Conservation (phyloP, 37 sponge, comb jelly and placozoan genomes). For the Hexactinellida sp. region DNA sequence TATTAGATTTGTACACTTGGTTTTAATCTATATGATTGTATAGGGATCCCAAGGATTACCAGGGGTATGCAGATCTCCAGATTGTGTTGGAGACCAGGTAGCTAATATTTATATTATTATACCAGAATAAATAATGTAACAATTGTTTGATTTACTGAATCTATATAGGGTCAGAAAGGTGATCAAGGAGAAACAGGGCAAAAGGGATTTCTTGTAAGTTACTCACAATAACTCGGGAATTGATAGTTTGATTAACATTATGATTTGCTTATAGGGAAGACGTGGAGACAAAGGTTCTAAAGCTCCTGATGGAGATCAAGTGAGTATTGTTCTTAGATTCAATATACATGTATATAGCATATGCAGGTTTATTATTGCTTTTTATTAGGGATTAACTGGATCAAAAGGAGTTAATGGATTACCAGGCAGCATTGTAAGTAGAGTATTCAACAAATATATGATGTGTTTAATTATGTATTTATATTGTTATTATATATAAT, state of each 20-base stretch:
- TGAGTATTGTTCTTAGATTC: neutral
- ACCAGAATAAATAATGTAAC: neutral
- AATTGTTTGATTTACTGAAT: too few species aligned
- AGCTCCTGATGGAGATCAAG: neutral
- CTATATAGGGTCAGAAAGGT: neutral
- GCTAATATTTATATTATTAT: neutral
- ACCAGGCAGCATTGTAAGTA: neutral
- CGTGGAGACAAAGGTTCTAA: neutral
- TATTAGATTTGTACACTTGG: neutral
- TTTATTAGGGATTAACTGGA: neutral
- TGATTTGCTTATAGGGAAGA: neutral
- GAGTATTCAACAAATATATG: too few species aligned
- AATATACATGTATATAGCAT: neutral
- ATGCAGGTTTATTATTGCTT: neutral
- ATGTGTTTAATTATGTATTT: too few species aligned
- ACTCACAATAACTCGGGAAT: neutral
- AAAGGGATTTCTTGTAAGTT: constrained; percentile 9
- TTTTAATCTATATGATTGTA: neutral
- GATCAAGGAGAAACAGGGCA: neutral
- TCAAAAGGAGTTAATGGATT: neutral
- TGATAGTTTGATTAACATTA: neutral
- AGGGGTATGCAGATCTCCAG: neutral
- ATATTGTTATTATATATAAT: too few species aligned
- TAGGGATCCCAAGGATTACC: neutral
- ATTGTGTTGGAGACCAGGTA: neutral